phyloP scores from a whole-genome alignment of 2,888 invertebrate genomes.

The Tipula vernalis region DNA sequence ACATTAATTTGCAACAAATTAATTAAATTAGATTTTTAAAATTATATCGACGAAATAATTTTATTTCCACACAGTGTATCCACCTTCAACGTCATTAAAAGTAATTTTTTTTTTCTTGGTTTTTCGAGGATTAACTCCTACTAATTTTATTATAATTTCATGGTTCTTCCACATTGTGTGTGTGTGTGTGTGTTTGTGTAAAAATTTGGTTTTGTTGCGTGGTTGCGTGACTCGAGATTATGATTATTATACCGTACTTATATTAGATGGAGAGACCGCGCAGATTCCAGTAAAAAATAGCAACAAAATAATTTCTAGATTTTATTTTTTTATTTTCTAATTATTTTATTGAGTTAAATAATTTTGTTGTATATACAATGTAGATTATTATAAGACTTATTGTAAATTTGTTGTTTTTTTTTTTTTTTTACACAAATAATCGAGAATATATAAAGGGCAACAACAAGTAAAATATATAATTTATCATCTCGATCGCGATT shows the following conservation, averaged over 20 bases:
- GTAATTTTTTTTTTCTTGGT: background rate
- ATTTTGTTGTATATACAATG: background rate
- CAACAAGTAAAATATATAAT: background rate
- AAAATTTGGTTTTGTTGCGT: background rate
- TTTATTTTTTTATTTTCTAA: background rate
- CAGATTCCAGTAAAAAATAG: background rate
- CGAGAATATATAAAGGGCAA: background rate
- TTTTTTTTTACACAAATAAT: too few species aligned
- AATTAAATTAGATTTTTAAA: background rate
- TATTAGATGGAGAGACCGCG: background rate
- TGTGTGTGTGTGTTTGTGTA: background rate
- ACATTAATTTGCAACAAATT: background rate
- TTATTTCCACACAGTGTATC: background rate
- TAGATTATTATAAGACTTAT: background rate
- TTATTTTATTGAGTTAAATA: background rate
- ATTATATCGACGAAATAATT: background rate
- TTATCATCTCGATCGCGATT: background rate
- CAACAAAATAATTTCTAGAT: background rate
- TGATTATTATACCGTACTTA: background rate
- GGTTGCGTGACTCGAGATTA: background rate
- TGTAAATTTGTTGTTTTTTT: background rate
- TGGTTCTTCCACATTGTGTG: background rate
- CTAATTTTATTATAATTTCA: background rate
- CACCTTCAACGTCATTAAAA: conserved; percentile 4
- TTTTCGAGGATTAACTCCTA: background rate